These are phyloP conservation scores for Nothobranchius furzeri DNA, from an alignment of 2,113 vertebrate genomes.

Conservation along the genomic window DNA sequence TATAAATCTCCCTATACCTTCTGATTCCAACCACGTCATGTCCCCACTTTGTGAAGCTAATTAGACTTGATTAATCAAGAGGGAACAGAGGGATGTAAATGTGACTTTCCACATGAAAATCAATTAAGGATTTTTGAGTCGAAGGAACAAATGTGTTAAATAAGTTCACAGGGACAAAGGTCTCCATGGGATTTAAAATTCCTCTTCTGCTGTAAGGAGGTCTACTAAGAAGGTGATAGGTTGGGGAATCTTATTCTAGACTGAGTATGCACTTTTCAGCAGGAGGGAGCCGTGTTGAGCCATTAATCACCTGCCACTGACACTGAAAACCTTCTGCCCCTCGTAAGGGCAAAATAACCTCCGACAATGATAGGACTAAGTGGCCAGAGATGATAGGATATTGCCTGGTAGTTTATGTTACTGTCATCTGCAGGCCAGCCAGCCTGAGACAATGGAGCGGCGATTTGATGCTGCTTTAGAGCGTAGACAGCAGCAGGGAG, in stretches of 20 bases:
- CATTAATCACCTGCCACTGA: constrained; percentile 83
- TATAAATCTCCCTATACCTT: constrained; percentile 17
- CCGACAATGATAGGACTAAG: constrained; percentile 75
- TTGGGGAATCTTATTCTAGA: constrained; percentile 72
- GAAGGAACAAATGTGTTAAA: constrained; percentile 55
- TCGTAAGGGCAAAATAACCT: constrained; percentile 80
- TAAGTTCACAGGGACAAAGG: constrained; percentile 55
- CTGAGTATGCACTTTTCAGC: constrained; percentile 75
- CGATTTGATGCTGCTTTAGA: constrained; percentile 84
- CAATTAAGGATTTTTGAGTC: constrained; percentile 54
- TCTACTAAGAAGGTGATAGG: constrained; percentile 56
- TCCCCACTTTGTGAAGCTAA: constrained; percentile 35
- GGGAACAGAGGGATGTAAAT: constrained; percentile 47
- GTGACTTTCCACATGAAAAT: constrained; percentile 63
- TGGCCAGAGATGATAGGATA: constrained; percentile 80
- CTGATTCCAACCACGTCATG: constrained; percentile 12
- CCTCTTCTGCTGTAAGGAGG: constrained; percentile 51
- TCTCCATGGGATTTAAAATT: constrained; percentile 48
- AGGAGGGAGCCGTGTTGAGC: constrained; percentile 62
- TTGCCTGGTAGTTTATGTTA: constrained; percentile 75
- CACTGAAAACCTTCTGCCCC: constrained; percentile 76
- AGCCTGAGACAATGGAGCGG: constrained; percentile 75
- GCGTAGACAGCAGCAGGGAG: constrained; percentile 83
- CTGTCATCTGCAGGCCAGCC: constrained; percentile 77
- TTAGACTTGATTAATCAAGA: constrained; percentile 56